A percentile compares a stretch with the other conserved stretches of the same genome.
Evolutionary conservation across 2,113 vertebrate genomes (phyloP).

Genomic region (Chauna torquata): DNA sequence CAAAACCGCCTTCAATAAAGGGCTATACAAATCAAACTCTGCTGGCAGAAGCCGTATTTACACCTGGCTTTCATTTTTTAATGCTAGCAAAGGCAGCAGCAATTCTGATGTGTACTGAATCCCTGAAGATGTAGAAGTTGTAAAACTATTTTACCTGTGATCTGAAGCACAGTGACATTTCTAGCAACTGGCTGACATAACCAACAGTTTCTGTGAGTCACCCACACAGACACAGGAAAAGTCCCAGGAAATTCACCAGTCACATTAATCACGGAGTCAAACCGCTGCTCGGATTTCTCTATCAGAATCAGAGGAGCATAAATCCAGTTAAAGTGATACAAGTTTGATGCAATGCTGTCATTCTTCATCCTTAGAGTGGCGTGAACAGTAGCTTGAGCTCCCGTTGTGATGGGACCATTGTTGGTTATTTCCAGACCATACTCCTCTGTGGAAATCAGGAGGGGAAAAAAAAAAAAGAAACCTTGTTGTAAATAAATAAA

Average conservation of each 20-base stretch:
- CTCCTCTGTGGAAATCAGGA: slow-evolving; percentile 29
- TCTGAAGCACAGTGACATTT: slow-evolving; percentile 34
- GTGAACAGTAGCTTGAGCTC: slow-evolving; percentile 65
- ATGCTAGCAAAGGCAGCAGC: neutral
- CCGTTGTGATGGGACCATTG: slow-evolving; percentile 71
- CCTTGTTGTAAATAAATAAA: neutral
- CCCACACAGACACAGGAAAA: slow-evolving; percentile 74
- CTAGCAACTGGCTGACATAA: slow-evolving; percentile 67
- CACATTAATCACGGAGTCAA: slow-evolving; percentile 41
- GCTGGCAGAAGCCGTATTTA: neutral
- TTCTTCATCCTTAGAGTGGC: slow-evolving; percentile 58
- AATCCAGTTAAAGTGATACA: slow-evolving; percentile 75
- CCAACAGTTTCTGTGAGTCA: slow-evolving; percentile 66
- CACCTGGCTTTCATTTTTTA: neutral
- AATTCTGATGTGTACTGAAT: neutral
- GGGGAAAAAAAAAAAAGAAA: neutral
- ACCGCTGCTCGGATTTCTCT: slow-evolving; percentile 18
- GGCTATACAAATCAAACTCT: neutral
- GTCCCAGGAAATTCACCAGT: slow-evolving; percentile 49
- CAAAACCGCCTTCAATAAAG: neutral
- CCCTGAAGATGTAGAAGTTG: neutral
- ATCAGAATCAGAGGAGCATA: slow-evolving; percentile 73
- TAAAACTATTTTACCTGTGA: slow-evolving; percentile 70
- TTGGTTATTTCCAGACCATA: slow-evolving; percentile 62
- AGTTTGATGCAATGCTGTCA: neutral